Evolutionary conservation across 2,113 vertebrate species (phyloP), one percentile per base, ranked within the genome.

Genomic region (Leiothrix lutea): DNA sequence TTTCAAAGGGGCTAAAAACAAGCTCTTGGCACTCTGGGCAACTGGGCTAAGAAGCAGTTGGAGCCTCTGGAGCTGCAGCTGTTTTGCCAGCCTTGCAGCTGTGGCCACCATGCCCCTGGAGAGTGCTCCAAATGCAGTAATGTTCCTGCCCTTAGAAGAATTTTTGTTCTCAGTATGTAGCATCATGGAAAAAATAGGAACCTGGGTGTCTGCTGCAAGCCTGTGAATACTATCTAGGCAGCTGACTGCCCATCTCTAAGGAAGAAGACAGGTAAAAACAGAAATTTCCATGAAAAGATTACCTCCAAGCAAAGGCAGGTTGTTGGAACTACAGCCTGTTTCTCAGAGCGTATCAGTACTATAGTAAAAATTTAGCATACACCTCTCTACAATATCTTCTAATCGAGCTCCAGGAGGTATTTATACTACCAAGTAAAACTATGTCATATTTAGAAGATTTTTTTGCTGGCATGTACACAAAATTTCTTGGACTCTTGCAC

Each of bases 401-500:
- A 69, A 75, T 57, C n/a, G 75, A 71, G 53, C 19, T 94, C 28
- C 36, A 64, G 25, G 13, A 83, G 36, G 23, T 84, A 65, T 51
- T 71, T 79, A 60, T 65, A 48, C n/a, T 64, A 53, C 20, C 29
- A 70, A 82, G 28, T 61, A 67, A 56, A 91, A 81, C 3, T 53
- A 62, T 84, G 57, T 70, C 31, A 20, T 81, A 85, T 94, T 87
- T 87, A 81, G 57, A 92, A 81, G n/a, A 89, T 69, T n/a, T 4
- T 95, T 89, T 81, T 79, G 5, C 51, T 95, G 94, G 91, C 87
- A 85, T 20, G 14, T 54, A 62, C 50, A 86, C 78, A 94, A 77
- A 79, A 92, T 90, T 90, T 92, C 71, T 95, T 92, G 89, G 87
- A 90, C 45, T 85, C 45, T n/a, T 82, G 45, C 42, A 92, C 77